Evolutionary conservation across 2,113 vertebrate genomes (phyloP).

Genomic region (Agapornis roseicollis): DNA sequence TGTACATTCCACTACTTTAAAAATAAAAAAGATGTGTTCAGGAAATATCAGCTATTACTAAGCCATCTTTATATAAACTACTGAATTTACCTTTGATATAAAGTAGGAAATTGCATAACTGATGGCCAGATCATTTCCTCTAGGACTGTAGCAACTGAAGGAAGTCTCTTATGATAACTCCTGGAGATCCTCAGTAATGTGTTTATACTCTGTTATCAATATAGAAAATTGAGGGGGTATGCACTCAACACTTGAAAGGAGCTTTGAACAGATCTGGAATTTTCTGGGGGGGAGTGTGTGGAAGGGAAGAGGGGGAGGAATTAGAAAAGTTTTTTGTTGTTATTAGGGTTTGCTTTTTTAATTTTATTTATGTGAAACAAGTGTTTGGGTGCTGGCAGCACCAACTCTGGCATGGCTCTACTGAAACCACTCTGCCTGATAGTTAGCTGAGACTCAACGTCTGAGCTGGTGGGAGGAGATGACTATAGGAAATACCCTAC

Average conservation of each 20-base stretch:
- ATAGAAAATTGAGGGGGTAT: neutral
- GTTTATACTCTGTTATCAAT: neutral
- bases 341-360: neutral
- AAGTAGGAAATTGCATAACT: neutral
- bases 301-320: too few species aligned
- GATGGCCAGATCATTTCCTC: neutral
- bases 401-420: neutral
- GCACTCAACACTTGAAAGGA: neutral
- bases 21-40: neutral
- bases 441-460: neutral
- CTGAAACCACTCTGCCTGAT: neutral
- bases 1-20: neutral
- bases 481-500: constrained; percentile 36
- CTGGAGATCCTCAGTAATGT: neutral
- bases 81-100: neutral
- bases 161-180: neutral
- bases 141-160: neutral
- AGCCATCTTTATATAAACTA: neutral
- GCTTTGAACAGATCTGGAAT: neutral
- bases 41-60: neutral
- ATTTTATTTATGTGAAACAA: neutral
- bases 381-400: neutral
- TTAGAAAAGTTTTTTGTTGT: neutral
- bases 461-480: neutral
- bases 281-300: neutral